Percentiles rank a stretch among this genome's conserved stretches.
These are phyloP conservation scores for Scaeva pyrastri DNA, from an alignment of 2,888 invertebrate species.

Conservation along the genomic window DNA sequence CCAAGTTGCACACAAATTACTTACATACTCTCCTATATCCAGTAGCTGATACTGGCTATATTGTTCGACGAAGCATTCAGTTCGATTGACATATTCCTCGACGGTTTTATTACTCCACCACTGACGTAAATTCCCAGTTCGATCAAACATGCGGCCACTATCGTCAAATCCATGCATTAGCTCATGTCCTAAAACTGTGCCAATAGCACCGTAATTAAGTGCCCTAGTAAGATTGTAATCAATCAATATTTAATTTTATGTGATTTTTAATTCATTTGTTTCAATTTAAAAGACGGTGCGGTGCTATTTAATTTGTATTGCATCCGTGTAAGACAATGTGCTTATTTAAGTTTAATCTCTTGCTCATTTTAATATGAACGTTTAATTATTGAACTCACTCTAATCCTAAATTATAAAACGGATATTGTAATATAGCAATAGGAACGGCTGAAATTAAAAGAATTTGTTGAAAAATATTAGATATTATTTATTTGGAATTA, in stretches of 20 bases:
- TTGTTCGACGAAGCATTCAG: slow-evolving; percentile 93
- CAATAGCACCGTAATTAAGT: slow-evolving; percentile 92
- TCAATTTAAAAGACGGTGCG: slow-evolving; percentile 14
- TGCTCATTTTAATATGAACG: background rate
- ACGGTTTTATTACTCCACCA: slow-evolving; percentile 95
- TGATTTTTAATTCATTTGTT: background rate
- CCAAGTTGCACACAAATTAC: slow-evolving; percentile 76
- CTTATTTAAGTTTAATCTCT: slow-evolving; percentile 19
- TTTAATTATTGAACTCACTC: slow-evolving; percentile 91
- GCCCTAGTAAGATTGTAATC: slow-evolving; percentile 85
- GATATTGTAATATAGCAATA: slow-evolving; percentile 92
- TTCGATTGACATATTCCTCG: slow-evolving; percentile 89
- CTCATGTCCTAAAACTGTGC: slow-evolving; percentile 91
- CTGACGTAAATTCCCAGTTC: slow-evolving; percentile 92
- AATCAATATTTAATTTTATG: background rate
- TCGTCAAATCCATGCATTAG: slow-evolving; percentile 86
- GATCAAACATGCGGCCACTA: slow-evolving; percentile 91
- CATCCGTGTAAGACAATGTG: slow-evolving; percentile 45
- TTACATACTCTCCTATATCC: slow-evolving; percentile 87
- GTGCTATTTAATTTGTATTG: slow-evolving; percentile 33
- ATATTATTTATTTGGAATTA: too few species aligned
- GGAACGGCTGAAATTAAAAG: slow-evolving; percentile 91
- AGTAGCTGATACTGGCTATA: slow-evolving; percentile 89
- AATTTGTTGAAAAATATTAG: background rate
- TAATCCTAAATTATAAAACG: slow-evolving; percentile 92